Base-by-base conservation (phyloP, 23 tunicate genomes). In the Corella eumyota region DNA sequence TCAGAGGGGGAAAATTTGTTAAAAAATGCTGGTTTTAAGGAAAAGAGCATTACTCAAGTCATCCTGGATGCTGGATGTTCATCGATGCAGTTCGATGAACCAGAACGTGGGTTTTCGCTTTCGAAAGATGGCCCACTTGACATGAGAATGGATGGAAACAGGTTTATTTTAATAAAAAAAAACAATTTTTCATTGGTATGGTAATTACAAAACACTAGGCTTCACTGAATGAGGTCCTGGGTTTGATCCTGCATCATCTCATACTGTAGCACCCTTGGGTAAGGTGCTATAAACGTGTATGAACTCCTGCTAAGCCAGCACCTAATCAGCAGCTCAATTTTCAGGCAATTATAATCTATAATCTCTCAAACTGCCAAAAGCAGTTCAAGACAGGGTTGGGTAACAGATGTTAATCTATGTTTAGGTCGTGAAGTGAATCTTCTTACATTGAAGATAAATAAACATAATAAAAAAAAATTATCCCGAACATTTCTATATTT, bases 71-170 rank as follows among this genome's bases (percentile, higher is more conserved):
- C 73, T 3, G 96, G 96, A 0, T 79, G 96, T 69, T 88, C 96
- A 3, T 88, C 96, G 0, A 88, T 88, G 96, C 96, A 88, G 57
- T 73, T 88, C 33, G 88, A 88, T 61, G 54, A 64, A 6, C 56
- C 72, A 4, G 54, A 35, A 3, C 61, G 96, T 36, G 96, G 96
- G 3, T 88, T 88, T 73, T 68, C 81, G 2, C 36, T 88, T n/a
- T 38, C 79, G 2, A 65, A 50, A 27, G 88, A 78, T 67, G 96
- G 96, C 6, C 96, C 88, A 13, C 53, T 88, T 34, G 96, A 88
- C 53, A 88, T 88, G 96, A 67, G 96, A 44, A 88, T 88, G 96
- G 95, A 86, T 58, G 96, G 90, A 25, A 57, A 38, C 64, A 81
- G 90, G 79, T 81, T 11, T 4, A 35, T 15, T 40, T 40, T 40